A percentile compares a stretch with the other conserved stretches of the same genome.
Conservation (phyloP, 2,888 invertebrate genomes). For the Chymomyza fuscimana region DNA sequence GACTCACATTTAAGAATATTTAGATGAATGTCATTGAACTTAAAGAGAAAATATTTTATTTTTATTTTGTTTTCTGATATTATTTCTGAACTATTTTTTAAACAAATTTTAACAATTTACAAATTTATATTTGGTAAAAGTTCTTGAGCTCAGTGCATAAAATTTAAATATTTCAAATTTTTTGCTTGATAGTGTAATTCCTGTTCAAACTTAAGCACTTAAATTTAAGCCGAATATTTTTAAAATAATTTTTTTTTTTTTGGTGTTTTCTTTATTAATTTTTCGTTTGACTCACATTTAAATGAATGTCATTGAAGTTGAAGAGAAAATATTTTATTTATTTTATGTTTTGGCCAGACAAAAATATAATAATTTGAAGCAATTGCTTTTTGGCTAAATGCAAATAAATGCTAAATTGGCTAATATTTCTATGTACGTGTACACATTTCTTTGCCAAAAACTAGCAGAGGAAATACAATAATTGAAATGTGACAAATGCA, state of each 20-base stretch:
- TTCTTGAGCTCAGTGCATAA: no score
- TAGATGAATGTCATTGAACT: constrained; percentile 29
- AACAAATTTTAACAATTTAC: no score
- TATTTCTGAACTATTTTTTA: no score
- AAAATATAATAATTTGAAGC: constrained; percentile 2
- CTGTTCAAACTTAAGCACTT: no score
- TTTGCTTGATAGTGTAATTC: no score
- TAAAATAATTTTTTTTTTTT: background rate
- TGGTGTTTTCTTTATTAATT: background rate
- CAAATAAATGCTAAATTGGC: background rate
- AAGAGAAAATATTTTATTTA: constrained; percentile 5
- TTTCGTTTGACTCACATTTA: background rate
- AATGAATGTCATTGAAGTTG: constrained; percentile 26
- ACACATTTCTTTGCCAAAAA: background rate
- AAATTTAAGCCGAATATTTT: no score
- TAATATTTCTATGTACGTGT: background rate
- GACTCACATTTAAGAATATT: constrained; percentile 1
- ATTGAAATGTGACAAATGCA: constrained; percentile 27
- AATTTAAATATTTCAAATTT: no score
- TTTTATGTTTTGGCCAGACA: background rate
- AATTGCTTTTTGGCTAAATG: background rate
- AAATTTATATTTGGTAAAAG: no score
- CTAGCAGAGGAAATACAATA: constrained; percentile 13
- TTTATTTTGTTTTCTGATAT: background rate
- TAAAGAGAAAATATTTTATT: constrained; percentile 6